Evolutionary conservation across 2,113 vertebrate species (phyloP).

Genomic region (Isichthys henryi): DNA sequence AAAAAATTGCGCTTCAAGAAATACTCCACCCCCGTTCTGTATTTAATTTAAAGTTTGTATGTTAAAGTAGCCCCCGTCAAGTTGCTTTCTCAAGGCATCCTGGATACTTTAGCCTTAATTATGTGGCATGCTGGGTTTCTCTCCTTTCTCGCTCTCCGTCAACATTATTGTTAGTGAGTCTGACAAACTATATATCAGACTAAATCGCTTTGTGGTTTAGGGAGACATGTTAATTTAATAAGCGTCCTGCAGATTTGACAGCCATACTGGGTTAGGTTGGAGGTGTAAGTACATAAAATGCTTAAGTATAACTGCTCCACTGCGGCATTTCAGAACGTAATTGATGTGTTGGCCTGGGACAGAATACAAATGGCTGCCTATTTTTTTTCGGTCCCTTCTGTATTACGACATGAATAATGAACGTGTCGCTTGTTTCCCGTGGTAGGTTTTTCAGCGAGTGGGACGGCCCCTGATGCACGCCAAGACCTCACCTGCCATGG

Average conservation of each 20-base stretch:
- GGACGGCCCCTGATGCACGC: neutral
- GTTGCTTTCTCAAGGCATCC: neutral
- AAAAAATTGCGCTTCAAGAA: neutral
- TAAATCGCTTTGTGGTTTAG: conserved; percentile 20
- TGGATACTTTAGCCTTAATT: conserved; percentile 24
- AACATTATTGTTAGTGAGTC: conserved; percentile 26
- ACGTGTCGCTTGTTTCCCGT: neutral
- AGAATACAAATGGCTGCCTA: conserved; percentile 34
- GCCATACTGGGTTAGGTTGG: conserved; percentile 38
- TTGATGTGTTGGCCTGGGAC: conserved; percentile 23
- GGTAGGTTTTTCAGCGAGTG: neutral
- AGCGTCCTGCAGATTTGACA: conserved; percentile 33
- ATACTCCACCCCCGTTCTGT: neutral
- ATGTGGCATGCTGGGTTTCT: conserved; percentile 20
- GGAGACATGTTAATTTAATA: conserved; percentile 42
- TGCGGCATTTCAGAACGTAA: conserved; percentile 27
- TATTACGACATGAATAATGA: conserved; percentile 10
- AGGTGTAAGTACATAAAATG: conserved; percentile 28
- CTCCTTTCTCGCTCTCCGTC: conserved; percentile 20
- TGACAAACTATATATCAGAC: conserved; percentile 40
- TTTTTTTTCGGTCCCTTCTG: conserved; percentile 19
- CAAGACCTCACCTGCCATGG: neutral
- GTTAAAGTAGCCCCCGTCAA: neutral
- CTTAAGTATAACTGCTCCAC: conserved; percentile 27
- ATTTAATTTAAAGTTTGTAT: neutral